These are phyloP conservation scores for Diorhabda elongata DNA, from an alignment of 1,140 invertebrate species.

Conservation along the genomic window DNA sequence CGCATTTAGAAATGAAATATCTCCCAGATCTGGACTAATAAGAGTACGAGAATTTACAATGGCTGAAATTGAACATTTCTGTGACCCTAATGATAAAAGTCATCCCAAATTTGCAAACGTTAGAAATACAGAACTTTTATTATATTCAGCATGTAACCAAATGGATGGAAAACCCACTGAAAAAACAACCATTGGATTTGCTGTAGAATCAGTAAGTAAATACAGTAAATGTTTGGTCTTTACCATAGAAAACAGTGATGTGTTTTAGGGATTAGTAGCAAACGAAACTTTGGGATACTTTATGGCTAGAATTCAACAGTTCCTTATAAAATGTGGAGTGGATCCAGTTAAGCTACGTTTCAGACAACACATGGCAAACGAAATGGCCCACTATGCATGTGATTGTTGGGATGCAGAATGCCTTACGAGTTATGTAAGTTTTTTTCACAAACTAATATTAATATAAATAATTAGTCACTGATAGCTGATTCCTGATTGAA, in stretches of 20 bases:
- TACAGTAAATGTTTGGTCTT: too few species aligned
- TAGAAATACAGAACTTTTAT: conserved; percentile 65
- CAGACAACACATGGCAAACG: conserved; percentile 97
- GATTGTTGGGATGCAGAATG: conserved; percentile 99
- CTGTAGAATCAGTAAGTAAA: conserved; percentile 54
- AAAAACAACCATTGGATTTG: conserved; percentile 68
- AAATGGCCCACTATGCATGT: conserved; percentile 99
- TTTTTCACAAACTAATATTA: background rate
- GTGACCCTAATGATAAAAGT: conserved; percentile 83
- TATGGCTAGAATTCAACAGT: conserved; percentile 92
- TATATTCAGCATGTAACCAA: conserved; percentile 96
- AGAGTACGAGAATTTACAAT: conserved; percentile 98
- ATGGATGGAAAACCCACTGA: conserved; percentile 85
- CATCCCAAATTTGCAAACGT: conserved; percentile 88
- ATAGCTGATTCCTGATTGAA: too few species aligned
- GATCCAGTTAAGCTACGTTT: conserved; percentile 84
- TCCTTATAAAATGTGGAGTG: conserved; percentile 84
- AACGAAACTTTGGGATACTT: conserved; percentile 98
- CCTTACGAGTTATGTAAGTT: conserved; percentile 81
- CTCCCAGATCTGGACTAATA: conserved; percentile 92
- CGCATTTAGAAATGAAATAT: conserved; percentile 99
- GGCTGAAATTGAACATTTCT: conserved; percentile 99
- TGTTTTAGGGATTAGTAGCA: conserved; percentile 74
- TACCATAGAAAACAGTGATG: background rate
- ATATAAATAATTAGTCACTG: too few species aligned